Evolutionary conservation across 92 coral and sea anemone genomes (phyloP).

Genomic region (Epizoanthus ramosus): DNA sequence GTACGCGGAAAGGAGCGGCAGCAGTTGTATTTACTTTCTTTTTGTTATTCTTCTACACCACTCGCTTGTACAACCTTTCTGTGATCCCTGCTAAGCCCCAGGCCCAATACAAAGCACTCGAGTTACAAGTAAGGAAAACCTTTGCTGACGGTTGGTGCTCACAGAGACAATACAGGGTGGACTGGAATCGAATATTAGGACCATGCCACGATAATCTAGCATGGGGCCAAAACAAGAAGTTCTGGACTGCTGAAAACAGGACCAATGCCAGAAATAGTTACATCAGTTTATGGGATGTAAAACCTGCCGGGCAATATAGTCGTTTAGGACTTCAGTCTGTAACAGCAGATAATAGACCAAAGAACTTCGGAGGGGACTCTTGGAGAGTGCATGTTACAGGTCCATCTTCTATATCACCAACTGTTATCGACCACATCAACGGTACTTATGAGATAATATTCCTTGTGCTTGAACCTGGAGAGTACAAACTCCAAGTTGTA

Average conservation of each 20-base stretch:
- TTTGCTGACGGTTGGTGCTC: conserved; percentile 74
- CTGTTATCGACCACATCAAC: conserved; percentile 85
- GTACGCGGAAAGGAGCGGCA: not conserved
- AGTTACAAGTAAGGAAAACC: not conserved
- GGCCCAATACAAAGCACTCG: not conserved
- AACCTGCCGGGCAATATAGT: conserved; percentile 87
- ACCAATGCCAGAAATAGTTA: conserved; percentile 74
- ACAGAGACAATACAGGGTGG: conserved; percentile 55
- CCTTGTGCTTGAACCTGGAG: conserved; percentile 87
- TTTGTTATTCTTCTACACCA: not conserved
- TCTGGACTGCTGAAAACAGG: conserved; percentile 55
- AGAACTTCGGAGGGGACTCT: conserved; percentile 84
- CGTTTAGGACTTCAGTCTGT: conserved; percentile 74
- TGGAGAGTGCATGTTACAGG: conserved; percentile 84
- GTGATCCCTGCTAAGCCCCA: not conserved
- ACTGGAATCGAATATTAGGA: conserved; percentile 65
- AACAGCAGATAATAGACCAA: conserved; percentile 62
- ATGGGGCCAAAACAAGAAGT: conserved; percentile 47
- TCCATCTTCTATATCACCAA: conserved; percentile 79
- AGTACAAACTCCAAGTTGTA: conserved; percentile 58
- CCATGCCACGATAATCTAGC: conserved; percentile 61
- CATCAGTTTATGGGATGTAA: conserved; percentile 67
- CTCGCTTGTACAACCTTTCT: not conserved
- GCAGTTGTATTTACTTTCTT: not conserved
- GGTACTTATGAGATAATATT: conserved; percentile 92